These are phyloP conservation scores for Ondatra zibethicus DNA, from an alignment of 2,113 vertebrate genomes.

Conservation along the genomic window DNA sequence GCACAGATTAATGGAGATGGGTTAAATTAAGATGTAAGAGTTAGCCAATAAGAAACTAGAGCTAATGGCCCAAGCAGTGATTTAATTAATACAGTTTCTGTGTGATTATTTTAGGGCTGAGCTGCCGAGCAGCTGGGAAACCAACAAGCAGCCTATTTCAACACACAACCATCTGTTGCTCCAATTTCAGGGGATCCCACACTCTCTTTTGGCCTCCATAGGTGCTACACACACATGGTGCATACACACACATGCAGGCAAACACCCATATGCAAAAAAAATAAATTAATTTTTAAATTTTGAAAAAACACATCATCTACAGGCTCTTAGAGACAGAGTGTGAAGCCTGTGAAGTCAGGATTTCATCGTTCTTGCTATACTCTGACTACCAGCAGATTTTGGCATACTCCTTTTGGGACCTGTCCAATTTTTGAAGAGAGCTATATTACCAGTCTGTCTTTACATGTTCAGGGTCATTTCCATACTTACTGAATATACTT, in stretches of 20 bases:
- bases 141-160: no score
- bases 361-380: not conserved
- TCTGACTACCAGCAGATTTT: slow-evolving; percentile 7
- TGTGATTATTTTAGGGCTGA: no score
- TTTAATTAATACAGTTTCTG: no score
- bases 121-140: no score
- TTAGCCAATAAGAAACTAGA: no score
- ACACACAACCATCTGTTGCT: not conserved
- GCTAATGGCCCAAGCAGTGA: no score
- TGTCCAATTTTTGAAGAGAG: not conserved
- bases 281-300: not conserved
- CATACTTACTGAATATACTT: not conserved
- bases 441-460: slow-evolving; percentile 4
- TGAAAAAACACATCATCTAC: not conserved
- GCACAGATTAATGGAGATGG: no score
- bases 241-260: not conserved
- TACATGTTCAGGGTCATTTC: slow-evolving; percentile 23
- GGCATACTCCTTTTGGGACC: not conserved
- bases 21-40: no score
- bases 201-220: not conserved
- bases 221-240: not conserved
- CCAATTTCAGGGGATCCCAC: not conserved
- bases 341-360: not conserved
- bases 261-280: not conserved
- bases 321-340: not conserved